These are phyloP conservation scores for Penelope pileata DNA, from an alignment of 2,113 vertebrate species.

Conservation along the genomic window DNA sequence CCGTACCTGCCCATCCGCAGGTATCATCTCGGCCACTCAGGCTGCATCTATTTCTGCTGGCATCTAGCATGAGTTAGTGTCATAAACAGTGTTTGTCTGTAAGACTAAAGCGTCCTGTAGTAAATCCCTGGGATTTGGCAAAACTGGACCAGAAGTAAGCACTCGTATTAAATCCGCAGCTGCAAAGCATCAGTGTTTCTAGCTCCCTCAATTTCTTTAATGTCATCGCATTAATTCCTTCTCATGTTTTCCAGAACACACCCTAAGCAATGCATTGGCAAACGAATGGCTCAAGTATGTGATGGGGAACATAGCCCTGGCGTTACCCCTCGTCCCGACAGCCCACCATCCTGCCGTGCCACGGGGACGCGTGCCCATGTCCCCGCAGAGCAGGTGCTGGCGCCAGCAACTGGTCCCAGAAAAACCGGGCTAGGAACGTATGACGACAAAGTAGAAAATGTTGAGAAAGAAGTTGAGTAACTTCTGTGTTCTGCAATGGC, in stretches of 20 bases:
- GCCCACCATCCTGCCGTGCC: background rate
- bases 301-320: background rate
- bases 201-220: background rate
- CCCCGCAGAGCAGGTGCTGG: background rate
- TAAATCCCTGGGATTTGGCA: background rate
- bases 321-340: background rate
- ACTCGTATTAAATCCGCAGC: background rate
- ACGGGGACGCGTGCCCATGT: fast-evolving
- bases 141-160: background rate
- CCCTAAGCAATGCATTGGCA: background rate
- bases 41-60: background rate
- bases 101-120: background rate
- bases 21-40: background rate
- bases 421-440: background rate
- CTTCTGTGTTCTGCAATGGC: background rate
- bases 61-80: background rate
- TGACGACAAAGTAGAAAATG: background rate
- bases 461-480: fast-evolving
- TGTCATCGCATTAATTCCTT: background rate
- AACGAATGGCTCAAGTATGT: background rate
- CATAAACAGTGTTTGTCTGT: background rate
- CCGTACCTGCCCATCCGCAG: fast-evolving
- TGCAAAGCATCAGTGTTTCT: background rate
- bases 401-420: fast-evolving
- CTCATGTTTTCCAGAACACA: background rate